These are phyloP conservation scores for Acleris sparsana DNA, from an alignment of 2,888 invertebrate species.

Conservation along the genomic window DNA sequence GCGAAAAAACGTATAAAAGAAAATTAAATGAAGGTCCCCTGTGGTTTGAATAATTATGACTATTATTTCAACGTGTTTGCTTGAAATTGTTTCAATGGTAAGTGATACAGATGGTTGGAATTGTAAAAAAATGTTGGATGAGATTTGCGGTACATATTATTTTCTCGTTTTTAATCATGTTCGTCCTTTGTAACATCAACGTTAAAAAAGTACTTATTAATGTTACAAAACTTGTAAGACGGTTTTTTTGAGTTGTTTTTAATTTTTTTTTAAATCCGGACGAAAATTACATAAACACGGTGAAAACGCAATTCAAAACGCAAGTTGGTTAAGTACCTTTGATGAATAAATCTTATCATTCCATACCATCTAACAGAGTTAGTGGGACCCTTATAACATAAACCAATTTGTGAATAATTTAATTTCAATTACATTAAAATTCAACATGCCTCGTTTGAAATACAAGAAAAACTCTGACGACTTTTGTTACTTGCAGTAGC, in stretches of 20 bases:
- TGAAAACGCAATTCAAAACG: no score
- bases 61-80: constrained; percentile 17
- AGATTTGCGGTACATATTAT: no score
- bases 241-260: no score
- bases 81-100: constrained; percentile 7
- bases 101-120: neutral
- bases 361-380: neutral
- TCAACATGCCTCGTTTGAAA: constrained; percentile 42
- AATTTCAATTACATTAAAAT: constrained; percentile 4
- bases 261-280: no score
- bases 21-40: constrained; percentile 21
- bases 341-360: constrained; percentile 5
- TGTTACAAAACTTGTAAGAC: no score
- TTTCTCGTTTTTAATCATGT: no score
- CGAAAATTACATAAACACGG: no score
- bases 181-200: neutral
- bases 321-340: neutral
- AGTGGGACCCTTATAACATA: neutral
- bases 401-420: constrained; percentile 14
- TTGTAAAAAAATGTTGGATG: no score
- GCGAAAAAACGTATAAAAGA: constrained; percentile 31
- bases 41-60: constrained; percentile 20
- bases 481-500: constrained; percentile 50
- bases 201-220: no score
- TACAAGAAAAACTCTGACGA: constrained; percentile 57